These are phyloP conservation scores for Neoitamus cyanurus DNA, from an alignment of 2,888 invertebrate genomes.

Conservation along the genomic window DNA sequence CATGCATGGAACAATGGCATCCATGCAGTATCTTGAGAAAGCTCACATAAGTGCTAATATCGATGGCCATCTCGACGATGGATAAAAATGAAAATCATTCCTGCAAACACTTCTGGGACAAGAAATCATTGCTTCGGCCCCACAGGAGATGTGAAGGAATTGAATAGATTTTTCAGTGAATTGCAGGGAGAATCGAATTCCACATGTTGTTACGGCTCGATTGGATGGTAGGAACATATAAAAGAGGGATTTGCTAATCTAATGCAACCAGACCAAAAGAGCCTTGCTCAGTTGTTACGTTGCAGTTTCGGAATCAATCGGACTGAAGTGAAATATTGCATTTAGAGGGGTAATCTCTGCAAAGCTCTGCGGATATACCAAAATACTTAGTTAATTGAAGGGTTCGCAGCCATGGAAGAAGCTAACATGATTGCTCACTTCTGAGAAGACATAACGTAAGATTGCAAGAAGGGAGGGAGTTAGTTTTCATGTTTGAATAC, in stretches of 20 bases:
- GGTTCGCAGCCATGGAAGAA: too few species aligned
- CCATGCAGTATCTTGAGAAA: background rate
- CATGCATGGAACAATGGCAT: background rate
- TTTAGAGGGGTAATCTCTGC: background rate
- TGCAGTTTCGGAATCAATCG: background rate
- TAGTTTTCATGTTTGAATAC: too few species aligned
- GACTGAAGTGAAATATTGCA: background rate
- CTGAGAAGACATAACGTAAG: too few species aligned
- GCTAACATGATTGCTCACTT: too few species aligned
- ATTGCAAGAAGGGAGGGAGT: too few species aligned
- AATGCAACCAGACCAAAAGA: background rate
- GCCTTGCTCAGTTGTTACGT: background rate
- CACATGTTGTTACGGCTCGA: background rate
- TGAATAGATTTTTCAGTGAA: constrained; percentile 1
- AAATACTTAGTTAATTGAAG: too few species aligned
- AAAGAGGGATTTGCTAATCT: background rate
- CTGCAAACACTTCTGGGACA: background rate
- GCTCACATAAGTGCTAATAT: constrained; percentile 5
- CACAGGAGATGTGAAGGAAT: background rate
- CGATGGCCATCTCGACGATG: background rate
- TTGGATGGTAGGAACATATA: background rate
- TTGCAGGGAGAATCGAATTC: background rate
- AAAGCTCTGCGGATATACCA: background rate
- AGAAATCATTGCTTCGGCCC: constrained; percentile 3
- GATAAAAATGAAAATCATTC: constrained; percentile 11